These are phyloP conservation scores for Cryptomyrus ogoouensis DNA, from an alignment of 2,113 vertebrate genomes.

Conservation along the genomic window DNA sequence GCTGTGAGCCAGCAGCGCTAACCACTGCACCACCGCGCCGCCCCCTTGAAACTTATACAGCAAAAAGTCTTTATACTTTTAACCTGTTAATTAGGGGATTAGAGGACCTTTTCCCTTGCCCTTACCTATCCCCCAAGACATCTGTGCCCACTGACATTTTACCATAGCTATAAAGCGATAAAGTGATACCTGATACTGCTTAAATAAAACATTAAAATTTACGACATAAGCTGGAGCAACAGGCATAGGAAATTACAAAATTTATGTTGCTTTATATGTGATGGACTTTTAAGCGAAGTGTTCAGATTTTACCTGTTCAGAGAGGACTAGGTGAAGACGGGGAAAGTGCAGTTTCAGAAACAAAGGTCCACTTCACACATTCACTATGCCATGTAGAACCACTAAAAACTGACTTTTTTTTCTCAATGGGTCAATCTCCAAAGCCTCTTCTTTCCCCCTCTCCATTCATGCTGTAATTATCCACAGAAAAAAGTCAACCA, in stretches of 20 bases:
- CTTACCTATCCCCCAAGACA: background rate
- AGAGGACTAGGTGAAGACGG: background rate
- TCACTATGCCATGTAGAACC: background rate
- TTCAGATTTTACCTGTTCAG: background rate
- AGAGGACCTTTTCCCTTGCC: background rate
- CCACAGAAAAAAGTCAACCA: conserved; percentile 36
- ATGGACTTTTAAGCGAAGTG: background rate
- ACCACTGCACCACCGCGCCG: no score
- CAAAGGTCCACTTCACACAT: background rate
- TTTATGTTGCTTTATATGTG: background rate
- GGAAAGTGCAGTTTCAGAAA: background rate
- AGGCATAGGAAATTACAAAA: background rate
- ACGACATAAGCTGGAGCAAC: background rate
- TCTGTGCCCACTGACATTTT: background rate
- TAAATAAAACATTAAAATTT: background rate
- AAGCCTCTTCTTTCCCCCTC: conserved; percentile 3
- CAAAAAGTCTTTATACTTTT: background rate
- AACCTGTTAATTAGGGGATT: background rate
- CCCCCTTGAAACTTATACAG: background rate
- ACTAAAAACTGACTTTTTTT: background rate
- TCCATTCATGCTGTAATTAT: conserved; percentile 43
- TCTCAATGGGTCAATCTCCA: background rate
- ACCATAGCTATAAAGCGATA: background rate
- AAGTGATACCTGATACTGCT: background rate
- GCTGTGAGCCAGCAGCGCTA: no score